Base-by-base conservation (phyloP, 1,140 invertebrate species). In the Lordiphosa collinella region DNA sequence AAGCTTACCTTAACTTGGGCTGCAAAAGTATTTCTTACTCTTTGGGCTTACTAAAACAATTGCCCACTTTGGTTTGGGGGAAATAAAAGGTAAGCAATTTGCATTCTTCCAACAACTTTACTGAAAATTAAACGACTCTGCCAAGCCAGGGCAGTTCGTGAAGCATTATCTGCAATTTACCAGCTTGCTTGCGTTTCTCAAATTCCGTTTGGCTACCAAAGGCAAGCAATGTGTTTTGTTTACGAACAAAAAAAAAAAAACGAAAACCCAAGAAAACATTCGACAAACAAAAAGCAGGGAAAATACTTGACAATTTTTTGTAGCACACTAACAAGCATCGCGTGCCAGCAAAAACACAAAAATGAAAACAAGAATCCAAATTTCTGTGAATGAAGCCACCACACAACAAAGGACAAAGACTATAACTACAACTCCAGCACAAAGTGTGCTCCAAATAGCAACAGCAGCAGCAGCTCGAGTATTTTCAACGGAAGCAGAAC, bases 251-350 rank as follows among this genome's bases (percentile, higher is more conserved):
- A n/a, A 8, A 25, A 10, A 7, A 44, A 29, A 29, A n/a, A 8
- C 11, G 11, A 7, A 44, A 29, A 9, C 2, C 2, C 2, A 29
- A 3, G 14, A 31, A 37, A 25, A 46, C 29, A 6, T 34, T 55
- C 54, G 50, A 49, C 51, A 44, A 53, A 58, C 40, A 31, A 43
- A 36, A 56, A 64, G 49, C 57, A 53, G 38, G 7, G 44, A 40
- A 65, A 52, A 65, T 69, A 72, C 67, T 68, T 64, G 55, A 64
- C 60, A 65, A 79, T 66, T 73, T 78, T 62, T 40, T 51, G 63
- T 38, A 66, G 64, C 64, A 61, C 60, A 58, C 75, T 75, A 74
- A 75, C 65, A 80, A 80, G 66, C 76, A 53, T 56, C 62, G 76
- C 75, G 66, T 75, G 75, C 61, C 53, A 38, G 64, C 74, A 67